A percentile compares a stretch with the other conserved stretches of the same genome.
phyloP scores from a whole-genome alignment of 2,797 vertebrate species.

The Rhinella marina region DNA sequence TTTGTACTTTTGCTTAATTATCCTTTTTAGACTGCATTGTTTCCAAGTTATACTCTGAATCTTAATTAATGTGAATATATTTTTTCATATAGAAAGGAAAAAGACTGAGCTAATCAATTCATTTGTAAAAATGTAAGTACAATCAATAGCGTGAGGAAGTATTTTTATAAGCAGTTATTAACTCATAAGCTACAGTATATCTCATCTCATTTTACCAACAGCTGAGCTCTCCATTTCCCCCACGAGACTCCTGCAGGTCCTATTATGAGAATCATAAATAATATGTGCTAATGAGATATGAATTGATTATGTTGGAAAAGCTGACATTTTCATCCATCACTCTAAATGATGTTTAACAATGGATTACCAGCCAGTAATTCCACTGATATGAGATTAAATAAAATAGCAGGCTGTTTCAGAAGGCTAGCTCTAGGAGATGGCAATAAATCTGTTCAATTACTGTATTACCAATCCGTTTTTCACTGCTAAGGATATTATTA shows the following conservation, averaged over 20 bases:
- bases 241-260: constrained; percentile 79
- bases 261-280: constrained; percentile 96
- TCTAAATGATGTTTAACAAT: constrained; percentile 95
- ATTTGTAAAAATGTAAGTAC: constrained; percentile 80
- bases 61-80: constrained; percentile 63
- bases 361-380: constrained; percentile 95
- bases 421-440: constrained; percentile 81
- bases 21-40: not conserved
- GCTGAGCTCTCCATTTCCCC: constrained; percentile 84
- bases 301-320: constrained; percentile 94
- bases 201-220: constrained; percentile 95
- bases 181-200: constrained; percentile 99
- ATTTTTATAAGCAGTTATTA: constrained; percentile 98
- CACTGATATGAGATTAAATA: constrained; percentile 96
- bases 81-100: constrained; percentile 65
- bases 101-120: constrained; percentile 76
- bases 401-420: constrained; percentile 91
- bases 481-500: constrained; percentile 98
- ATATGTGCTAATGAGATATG: constrained; percentile 95
- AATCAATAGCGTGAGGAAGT: constrained; percentile 91
- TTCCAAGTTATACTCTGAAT: constrained; percentile 52
- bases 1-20: not conserved
- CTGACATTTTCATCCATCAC: constrained; percentile 93
- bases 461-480: constrained; percentile 90
- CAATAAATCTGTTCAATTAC: constrained; percentile 97